These are phyloP conservation scores for Nasonia oneida DNA, from an alignment of 2,888 invertebrate species.

Conservation along the genomic window DNA sequence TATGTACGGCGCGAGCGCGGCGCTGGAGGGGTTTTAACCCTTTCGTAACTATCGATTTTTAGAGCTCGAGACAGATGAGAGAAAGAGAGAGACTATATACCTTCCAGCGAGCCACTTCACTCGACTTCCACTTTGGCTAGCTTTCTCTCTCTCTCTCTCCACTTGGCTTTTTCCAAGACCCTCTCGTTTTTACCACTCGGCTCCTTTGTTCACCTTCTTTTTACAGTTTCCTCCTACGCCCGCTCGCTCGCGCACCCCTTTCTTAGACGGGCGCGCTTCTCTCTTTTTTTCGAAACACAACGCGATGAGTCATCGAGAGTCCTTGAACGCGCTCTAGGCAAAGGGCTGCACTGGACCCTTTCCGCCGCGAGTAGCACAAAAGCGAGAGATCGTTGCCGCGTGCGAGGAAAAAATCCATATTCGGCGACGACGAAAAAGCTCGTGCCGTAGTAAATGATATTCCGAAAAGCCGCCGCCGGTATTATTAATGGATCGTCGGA, in stretches of 20 bases:
- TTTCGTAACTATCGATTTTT: slow-evolving; percentile 77
- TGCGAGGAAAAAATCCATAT: slow-evolving; percentile 52
- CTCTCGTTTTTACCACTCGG: slow-evolving; percentile 57
- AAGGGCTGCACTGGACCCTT: slow-evolving; percentile 40
- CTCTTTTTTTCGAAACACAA: slow-evolving; percentile 58
- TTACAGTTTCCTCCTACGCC: slow-evolving; percentile 58
- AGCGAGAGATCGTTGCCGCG: background rate
- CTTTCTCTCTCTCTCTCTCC: slow-evolving; percentile 60
- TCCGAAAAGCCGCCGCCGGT: background rate
- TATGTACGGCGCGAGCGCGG: slow-evolving; percentile 58
- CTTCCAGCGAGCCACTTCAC: slow-evolving; percentile 69
- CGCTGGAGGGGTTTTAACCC: slow-evolving; percentile 76
- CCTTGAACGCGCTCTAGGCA: slow-evolving; percentile 27
- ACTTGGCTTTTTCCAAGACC: slow-evolving; percentile 65
- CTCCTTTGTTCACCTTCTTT: slow-evolving; percentile 59
- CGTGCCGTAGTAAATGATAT: background rate
- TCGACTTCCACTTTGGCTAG: slow-evolving; percentile 72
- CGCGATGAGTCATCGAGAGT: slow-evolving; percentile 63
- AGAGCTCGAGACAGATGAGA: slow-evolving; percentile 73
- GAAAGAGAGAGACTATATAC: slow-evolving; percentile 64
- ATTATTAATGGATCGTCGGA: background rate
- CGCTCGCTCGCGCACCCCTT: background rate
- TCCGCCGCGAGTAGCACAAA: background rate
- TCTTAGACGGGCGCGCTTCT: slow-evolving; percentile 29
- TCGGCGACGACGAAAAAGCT: slow-evolving; percentile 3